phyloP scores from a whole-genome alignment of 2,797 vertebrate genomes.

The Calcarius lapponicus region DNA sequence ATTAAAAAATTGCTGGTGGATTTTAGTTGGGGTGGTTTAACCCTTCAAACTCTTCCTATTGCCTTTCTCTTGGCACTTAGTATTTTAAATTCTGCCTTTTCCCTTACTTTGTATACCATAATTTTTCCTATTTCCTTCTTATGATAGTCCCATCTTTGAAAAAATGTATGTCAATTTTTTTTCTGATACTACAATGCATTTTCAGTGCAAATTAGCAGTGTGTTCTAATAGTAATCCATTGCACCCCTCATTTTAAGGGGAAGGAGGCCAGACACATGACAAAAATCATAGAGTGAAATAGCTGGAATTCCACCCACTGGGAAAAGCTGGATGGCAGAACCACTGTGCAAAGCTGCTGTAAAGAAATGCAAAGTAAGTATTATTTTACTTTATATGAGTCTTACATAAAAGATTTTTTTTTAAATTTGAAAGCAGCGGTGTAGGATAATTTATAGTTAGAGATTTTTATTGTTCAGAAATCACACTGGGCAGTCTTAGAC shows the following conservation, averaged over 20 bases:
- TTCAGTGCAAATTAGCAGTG: constrained; percentile 2
- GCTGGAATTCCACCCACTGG: constrained; percentile 53
- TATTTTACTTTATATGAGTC: constrained; percentile 9
- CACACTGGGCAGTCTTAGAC: neutral
- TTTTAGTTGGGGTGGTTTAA: neutral
- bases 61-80: neutral
- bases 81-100: neutral
- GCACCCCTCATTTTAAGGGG: constrained; percentile 64
- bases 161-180: neutral
- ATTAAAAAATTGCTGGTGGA: neutral
- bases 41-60: neutral
- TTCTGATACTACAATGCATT: neutral
- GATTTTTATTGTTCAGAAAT: neutral
- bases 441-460: constrained; percentile 21
- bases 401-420: neutral
- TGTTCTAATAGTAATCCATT: constrained; percentile 44
- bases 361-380: constrained; percentile 75
- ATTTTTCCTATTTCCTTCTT: neutral
- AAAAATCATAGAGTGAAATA: constrained; percentile 70
- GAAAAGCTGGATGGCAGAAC: constrained; percentile 74
- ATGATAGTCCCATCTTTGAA: neutral
- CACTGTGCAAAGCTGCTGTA: constrained; percentile 68
- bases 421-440: neutral
- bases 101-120: neutral
- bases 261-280: constrained; percentile 68